Conservation (phyloP, 1,140 invertebrate species). For the Cydia strobilella region DNA sequence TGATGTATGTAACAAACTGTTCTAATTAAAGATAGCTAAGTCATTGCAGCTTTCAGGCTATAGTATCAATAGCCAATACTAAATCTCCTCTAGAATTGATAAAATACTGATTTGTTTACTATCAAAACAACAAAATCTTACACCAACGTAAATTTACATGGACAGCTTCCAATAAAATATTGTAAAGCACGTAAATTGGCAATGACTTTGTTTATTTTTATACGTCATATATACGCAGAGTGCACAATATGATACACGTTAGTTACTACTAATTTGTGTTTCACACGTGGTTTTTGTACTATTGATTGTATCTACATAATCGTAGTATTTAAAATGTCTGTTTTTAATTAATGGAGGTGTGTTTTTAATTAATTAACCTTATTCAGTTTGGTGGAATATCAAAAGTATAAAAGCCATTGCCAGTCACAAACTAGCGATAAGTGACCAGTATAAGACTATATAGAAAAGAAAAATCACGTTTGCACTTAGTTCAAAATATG, state of each 20-base stretch:
- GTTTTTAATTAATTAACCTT: too few relatives aligned
- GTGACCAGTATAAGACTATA: too few relatives aligned
- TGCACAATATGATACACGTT: not conserved
- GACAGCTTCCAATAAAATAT: conserved; percentile 20
- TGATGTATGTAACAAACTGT: too few relatives aligned
- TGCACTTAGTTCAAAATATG: not conserved
- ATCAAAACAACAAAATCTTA: conserved; percentile 23
- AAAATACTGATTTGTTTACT: not conserved
- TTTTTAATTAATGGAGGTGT: too few relatives aligned
- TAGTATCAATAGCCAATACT: not conserved
- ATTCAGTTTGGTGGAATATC: too few relatives aligned
- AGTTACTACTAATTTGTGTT: too few relatives aligned
- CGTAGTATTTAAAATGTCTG: too few relatives aligned
- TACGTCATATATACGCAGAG: conserved; percentile 7
- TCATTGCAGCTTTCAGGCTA: not conserved
- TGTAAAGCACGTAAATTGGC: conserved; percentile 9
- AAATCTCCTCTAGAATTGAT: not conserved
- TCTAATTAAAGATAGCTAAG: not conserved
- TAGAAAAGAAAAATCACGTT: not conserved
- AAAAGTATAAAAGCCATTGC: too few relatives aligned
- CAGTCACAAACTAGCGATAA: too few relatives aligned
- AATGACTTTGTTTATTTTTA: conserved; percentile 18
- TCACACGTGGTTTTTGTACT: too few relatives aligned
- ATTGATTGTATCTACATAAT: too few relatives aligned
- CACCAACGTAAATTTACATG: conserved; percentile 5